phyloP scores from a whole-genome alignment of 37 sponge, comb jelly and placozoan genomes.

The Lycopodina hypogea region DNA sequence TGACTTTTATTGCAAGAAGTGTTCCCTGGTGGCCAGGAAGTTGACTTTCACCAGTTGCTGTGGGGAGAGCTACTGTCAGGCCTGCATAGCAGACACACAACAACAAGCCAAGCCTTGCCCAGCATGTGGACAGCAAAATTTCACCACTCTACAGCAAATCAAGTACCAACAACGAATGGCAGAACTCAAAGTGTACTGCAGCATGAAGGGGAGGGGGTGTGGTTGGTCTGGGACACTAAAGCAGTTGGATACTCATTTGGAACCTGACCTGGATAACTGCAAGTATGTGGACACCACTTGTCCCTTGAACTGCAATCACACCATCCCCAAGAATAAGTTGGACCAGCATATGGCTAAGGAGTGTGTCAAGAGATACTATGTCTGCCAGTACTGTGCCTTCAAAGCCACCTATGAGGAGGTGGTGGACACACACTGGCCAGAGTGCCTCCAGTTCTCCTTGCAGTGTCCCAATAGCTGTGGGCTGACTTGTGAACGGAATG shows the following conservation, averaged over 20 bases:
- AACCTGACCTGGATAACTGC: constrained; percentile 11
- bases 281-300: constrained; percentile 26
- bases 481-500: background rate
- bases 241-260: constrained; percentile 13
- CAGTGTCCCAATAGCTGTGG: constrained; percentile 42
- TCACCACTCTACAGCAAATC: background rate
- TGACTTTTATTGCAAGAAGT: too few species aligned
- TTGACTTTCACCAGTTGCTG: too few species aligned
- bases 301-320: constrained; percentile 13
- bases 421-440: background rate
- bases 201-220: constrained; percentile 27
- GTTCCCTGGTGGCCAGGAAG: too few species aligned
- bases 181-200: constrained; percentile 17
- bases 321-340: background rate
- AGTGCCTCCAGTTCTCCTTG: constrained; percentile 15
- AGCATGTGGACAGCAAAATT: background rate
- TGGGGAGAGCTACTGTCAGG: too few species aligned
- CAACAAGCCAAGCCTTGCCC: too few species aligned
- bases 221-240: too few species aligned
- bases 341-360: constrained; percentile 5
- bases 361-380: constrained; percentile 21
- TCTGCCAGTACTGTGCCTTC: constrained; percentile 34
- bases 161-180: background rate
- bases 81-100: too few species aligned
- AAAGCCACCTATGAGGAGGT: too few species aligned